Base-by-base conservation (phyloP, 2,113 vertebrate species). In the Nanorana parkeri region DNA sequence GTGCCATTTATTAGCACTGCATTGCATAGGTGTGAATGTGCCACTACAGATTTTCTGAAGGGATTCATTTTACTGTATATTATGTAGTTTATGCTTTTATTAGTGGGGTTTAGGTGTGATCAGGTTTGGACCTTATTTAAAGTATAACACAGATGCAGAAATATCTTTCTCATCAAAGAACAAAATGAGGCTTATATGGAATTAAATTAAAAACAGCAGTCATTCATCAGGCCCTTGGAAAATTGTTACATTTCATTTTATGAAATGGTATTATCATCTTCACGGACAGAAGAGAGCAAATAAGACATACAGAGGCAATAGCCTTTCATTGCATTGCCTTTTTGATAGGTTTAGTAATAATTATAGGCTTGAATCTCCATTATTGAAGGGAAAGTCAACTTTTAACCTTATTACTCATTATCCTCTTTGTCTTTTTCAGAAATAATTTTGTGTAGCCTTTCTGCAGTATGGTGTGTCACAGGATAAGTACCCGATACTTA, bases 141-240 rank as follows among this genome's bases (percentile, higher is more conserved):
- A 32, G 36, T 7, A 74, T 74, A 60, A 36, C 19, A 58, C 54
- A 11, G 1, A 1, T 28, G 5, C n/a, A 28, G 19, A 26, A 56
- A 3, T 7, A 10, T 20, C 17, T 21, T 61, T 29, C 32, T 60
- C 64, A 52, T 5, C 11, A 16, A 29, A 58, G 24, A 58, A 41
- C n/a, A 28, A 64, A 54, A 63, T 63, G 13, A 64, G 23, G 19
- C 56, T 71, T 5, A 72, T 17, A 23, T 54, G 20, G 29, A 64
- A 63, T 55, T 64, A 54, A 81, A 81, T 81, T 81, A 81, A 54
- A 63, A 73, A 21, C 36, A 23, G 41, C 58, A 55, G 20, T 28
- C 1, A 15, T 64, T 67, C 76, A 66, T 78, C 51, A 78, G 66
- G 16, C 23, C 19, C 47, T 47, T 56, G 47, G n/a, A 51, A 32